Conservation (phyloP, 2,113 vertebrate species). For the zebrafish (Danio rerio) region GRCz12tu NC_133191.1:1524001-1524500, state of each 20-base stretch:
- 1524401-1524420: conserved; percentile 87
- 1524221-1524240: conserved; percentile 88
- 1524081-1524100: conserved; percentile 94
- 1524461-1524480: conserved; percentile 12
- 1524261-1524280: conserved; percentile 92
- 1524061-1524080: conserved; percentile 91
- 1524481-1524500: no score
- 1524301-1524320: conserved; percentile 87
- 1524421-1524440: conserved; percentile 68
- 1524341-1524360: conserved; percentile 94
- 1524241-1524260: conserved; percentile 92
- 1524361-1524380: conserved; percentile 90
- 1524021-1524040: conserved; percentile 99
- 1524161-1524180: conserved; percentile 95
- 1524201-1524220: conserved; percentile 92
- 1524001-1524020: conserved; percentile 93
- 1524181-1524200: conserved; percentile 96
- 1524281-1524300: conserved; percentile 91
- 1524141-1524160: conserved; percentile 78
- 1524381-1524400: conserved; percentile 92
- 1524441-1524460: background rate
- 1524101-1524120: conserved; percentile 90
- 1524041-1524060: conserved; percentile 98
- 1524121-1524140: conserved; percentile 65
- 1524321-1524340: conserved; percentile 94